Conservation (phyloP, 2,113 vertebrate genomes). For the Clarias macrocephalus region DNA sequence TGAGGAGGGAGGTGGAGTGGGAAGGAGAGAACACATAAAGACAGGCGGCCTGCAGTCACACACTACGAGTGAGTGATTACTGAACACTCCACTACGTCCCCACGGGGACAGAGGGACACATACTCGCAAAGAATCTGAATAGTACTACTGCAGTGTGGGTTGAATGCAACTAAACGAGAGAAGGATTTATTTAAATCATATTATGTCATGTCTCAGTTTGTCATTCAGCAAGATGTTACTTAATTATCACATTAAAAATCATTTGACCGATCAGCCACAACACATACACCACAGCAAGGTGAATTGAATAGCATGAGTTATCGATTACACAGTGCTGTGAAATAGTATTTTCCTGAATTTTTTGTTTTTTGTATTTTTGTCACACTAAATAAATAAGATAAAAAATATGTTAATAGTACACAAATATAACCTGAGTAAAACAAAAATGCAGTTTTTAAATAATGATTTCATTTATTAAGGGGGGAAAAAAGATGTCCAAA, state of each 20-base stretch:
- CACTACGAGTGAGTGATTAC: constrained; percentile 66
- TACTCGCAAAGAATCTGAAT: background rate
- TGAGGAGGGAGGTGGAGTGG: constrained; percentile 50
- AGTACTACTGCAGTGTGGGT: background rate
- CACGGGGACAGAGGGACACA: constrained; percentile 42
- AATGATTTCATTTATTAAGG: too few relatives aligned
- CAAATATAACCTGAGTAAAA: too few relatives aligned
- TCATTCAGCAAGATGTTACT: background rate
- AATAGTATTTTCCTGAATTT: too few relatives aligned
- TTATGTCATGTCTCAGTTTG: background rate
- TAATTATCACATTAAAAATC: background rate
- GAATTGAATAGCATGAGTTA: too few relatives aligned
- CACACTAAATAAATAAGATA: too few relatives aligned
- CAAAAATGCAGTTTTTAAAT: too few relatives aligned
- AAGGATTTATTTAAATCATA: background rate
- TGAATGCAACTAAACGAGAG: background rate
- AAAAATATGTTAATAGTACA: too few relatives aligned
- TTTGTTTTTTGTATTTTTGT: too few relatives aligned
- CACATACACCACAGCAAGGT: too few relatives aligned
- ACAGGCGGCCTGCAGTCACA: constrained; percentile 57
- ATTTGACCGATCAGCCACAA: background rate
- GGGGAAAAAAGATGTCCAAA: too few relatives aligned
- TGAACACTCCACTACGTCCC: constrained; percentile 54
- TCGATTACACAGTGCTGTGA: too few relatives aligned
- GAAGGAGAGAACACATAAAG: constrained; percentile 48